Evolutionary conservation across 2,113 vertebrate genomes (phyloP).

Genomic region (Brachirus orientalis): DNA sequence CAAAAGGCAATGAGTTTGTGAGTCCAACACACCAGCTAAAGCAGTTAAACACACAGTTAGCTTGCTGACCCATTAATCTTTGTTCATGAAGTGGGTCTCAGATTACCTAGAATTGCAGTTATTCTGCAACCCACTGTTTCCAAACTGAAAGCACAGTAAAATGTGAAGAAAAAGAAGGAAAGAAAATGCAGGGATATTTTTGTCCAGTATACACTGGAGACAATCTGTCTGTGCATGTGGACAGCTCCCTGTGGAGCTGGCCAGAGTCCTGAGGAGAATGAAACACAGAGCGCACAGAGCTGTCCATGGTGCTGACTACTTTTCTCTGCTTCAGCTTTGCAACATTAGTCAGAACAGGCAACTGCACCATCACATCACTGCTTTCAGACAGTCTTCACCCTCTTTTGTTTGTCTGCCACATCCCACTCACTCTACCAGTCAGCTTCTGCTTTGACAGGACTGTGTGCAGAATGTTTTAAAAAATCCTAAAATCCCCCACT

Average conservation of each 20-base stretch:
- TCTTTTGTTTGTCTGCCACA: slow-evolving; percentile 64
- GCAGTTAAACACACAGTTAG: slow-evolving; percentile 9
- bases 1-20: background rate
- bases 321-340: slow-evolving; percentile 30
- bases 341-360: slow-evolving; percentile 62
- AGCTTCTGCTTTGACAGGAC: slow-evolving; percentile 56
- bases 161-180: background rate
- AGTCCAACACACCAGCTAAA: slow-evolving; percentile 11
- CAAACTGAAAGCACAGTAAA: background rate
- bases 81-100: background rate
- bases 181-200: background rate
- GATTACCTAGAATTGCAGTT: background rate
- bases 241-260: slow-evolving; percentile 33
- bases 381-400: slow-evolving; percentile 49
- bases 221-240: background rate
- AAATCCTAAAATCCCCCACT: slow-evolving; percentile 45
- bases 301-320: slow-evolving; percentile 35
- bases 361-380: slow-evolving; percentile 37
- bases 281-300: slow-evolving; percentile 5
- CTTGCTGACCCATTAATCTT: slow-evolving; percentile 5
- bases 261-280: slow-evolving; percentile 27
- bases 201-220: background rate
- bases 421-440: slow-evolving; percentile 53
- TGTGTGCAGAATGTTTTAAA: slow-evolving; percentile 41
- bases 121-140: background rate